A percentile compares a stretch with the other conserved stretches of the same genome.
Conservation (phyloP, 2,888 invertebrate genomes). For the Diarsia rubi region DNA sequence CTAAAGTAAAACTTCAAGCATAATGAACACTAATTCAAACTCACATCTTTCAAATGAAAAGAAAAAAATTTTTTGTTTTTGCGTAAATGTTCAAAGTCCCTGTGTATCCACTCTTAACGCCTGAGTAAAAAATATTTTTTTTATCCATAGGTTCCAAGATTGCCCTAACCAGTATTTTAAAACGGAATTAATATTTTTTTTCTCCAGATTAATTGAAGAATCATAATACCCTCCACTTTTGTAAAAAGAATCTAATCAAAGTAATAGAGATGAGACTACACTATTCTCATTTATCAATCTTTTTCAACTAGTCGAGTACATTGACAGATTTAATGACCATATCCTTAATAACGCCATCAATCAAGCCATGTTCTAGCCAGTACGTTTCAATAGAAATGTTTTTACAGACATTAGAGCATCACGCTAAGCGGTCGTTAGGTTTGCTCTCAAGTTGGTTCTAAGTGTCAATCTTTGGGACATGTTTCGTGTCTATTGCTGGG, state of each 20-base stretch:
- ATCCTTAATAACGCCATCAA: slow-evolving; percentile 53
- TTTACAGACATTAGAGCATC: slow-evolving; percentile 45
- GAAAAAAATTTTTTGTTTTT: slow-evolving; percentile 11
- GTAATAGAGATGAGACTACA: slow-evolving; percentile 35
- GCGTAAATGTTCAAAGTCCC: slow-evolving; percentile 28
- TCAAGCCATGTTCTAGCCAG: slow-evolving; percentile 34
- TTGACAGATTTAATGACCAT: slow-evolving; percentile 39
- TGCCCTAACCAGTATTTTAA: background rate
- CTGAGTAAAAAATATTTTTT: too few relatives aligned
- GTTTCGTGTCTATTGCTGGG: slow-evolving; percentile 13
- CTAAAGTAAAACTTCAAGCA: slow-evolving; percentile 18
- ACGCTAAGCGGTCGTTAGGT: slow-evolving; percentile 40
- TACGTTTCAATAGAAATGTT: slow-evolving; percentile 48
- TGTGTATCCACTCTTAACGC: too few relatives aligned
- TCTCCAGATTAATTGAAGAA: background rate
- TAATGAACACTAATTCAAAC: slow-evolving; percentile 43
- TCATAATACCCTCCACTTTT: background rate
- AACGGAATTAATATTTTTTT: background rate
- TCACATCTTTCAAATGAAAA: slow-evolving; percentile 14
- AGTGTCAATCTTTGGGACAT: slow-evolving; percentile 11
- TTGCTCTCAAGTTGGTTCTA: slow-evolving; percentile 7
- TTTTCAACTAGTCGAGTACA: slow-evolving; percentile 40
- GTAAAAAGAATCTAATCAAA: slow-evolving; percentile 16
- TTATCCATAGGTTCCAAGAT: background rate
- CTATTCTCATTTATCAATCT: slow-evolving; percentile 50